A percentile compares a stretch with the other conserved stretches of the same genome.
Conservation (phyloP, 2,888 invertebrate species). For the Harmothoe impar region DNA sequence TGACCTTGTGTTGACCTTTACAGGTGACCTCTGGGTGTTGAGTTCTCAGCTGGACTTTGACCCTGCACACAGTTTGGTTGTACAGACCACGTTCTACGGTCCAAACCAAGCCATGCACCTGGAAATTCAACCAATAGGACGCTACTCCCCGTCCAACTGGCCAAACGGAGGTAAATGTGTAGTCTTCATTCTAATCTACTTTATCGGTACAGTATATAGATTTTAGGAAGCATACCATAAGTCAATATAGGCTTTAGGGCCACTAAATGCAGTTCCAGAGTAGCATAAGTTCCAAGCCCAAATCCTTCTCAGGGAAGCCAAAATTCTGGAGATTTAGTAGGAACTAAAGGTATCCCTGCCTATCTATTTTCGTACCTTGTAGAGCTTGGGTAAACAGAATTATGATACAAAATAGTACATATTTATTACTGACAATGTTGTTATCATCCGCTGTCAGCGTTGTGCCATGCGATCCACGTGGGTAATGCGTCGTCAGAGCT, state of each 20-base stretch:
- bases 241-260: too few species aligned
- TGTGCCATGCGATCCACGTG: conserved; percentile 75
- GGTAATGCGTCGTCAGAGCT: conserved; percentile 77
- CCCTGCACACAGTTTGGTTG: conserved; percentile 73
- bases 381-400: too few species aligned
- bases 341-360: too few species aligned
- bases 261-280: too few species aligned
- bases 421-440: too few species aligned
- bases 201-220: background rate
- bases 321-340: too few species aligned
- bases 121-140: conserved; percentile 75
- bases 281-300: too few species aligned
- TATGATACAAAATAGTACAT: too few species aligned
- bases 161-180: conserved; percentile 71
- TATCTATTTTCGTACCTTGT: too few species aligned
- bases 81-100: conserved; percentile 76
- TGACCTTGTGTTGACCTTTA: background rate
- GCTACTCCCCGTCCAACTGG: conserved; percentile 77
- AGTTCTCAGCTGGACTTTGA: conserved; percentile 69
- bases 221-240: background rate
- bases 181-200: background rate
- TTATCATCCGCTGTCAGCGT: conserved; percentile 7
- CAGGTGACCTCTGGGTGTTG: conserved; percentile 64
- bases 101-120: conserved; percentile 75
- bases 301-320: too few species aligned